Conservation (phyloP, 1,140 invertebrate species). For the Sitobion miscanthi region DNA sequence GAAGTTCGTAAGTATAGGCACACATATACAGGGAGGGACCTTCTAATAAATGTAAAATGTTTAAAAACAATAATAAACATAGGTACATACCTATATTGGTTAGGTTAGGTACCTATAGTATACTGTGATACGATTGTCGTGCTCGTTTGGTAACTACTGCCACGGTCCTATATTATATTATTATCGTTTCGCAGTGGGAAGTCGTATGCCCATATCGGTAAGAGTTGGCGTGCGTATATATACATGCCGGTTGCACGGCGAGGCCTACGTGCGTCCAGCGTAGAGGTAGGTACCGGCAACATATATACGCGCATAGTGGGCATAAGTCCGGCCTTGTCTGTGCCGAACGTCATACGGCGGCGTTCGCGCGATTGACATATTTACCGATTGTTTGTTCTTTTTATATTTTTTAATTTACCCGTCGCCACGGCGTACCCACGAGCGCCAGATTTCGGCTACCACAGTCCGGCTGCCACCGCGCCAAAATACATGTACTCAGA, state of each 20-base stretch:
- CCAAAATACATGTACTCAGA: neutral
- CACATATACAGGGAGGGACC: neutral
- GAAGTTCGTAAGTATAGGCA: neutral
- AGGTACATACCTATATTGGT: too few relatives aligned
- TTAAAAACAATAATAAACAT: neutral
- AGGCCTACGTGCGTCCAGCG: conserved; percentile 41
- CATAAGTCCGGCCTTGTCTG: conserved; percentile 45
- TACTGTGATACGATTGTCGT: neutral
- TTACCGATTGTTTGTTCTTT: conserved; percentile 36
- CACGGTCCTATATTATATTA: conserved; percentile 16
- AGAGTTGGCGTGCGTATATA: conserved; percentile 15
- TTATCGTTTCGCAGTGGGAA: conserved; percentile 34
- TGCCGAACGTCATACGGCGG: conserved; percentile 4
- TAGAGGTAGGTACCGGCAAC: neutral
- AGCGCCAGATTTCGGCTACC: neutral
- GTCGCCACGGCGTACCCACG: neutral
- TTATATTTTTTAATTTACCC: neutral
- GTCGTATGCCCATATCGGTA: conserved; percentile 55
- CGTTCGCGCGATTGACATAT: neutral
- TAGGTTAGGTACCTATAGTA: too few relatives aligned
- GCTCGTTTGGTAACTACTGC: conserved; percentile 43
- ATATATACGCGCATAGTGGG: neutral
- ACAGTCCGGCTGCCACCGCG: neutral
- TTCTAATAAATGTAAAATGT: neutral
- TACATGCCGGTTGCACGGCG: neutral